Conservation (phyloP, 2,797 vertebrate species). For the Pteronotus mesoamericanus region DNA sequence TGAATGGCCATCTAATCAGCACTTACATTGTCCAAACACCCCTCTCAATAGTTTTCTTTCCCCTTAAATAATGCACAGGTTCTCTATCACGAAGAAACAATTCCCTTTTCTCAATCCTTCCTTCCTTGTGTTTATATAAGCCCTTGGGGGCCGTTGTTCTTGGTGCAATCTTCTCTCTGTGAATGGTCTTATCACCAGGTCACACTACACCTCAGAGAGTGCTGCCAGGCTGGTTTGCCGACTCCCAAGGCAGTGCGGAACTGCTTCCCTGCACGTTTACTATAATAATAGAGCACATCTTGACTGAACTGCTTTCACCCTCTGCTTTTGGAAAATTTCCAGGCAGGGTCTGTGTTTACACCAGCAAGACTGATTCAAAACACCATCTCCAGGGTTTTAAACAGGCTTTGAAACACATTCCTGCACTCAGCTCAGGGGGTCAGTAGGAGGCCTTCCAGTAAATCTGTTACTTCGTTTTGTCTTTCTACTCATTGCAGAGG, state of each 20-base stretch:
- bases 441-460: not conserved
- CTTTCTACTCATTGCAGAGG: not conserved
- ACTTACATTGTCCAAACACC: not conserved
- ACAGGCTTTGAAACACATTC: constrained; percentile 35
- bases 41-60: not conserved
- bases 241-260: constrained; percentile 4
- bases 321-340: constrained; percentile 60
- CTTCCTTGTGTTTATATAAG: constrained; percentile 15
- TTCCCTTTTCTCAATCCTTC: not conserved
- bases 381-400: constrained; percentile 61
- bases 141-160: not conserved
- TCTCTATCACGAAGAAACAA: not conserved
- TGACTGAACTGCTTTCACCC: constrained; percentile 49
- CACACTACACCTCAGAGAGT: not conserved
- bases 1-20: constrained; percentile 2
- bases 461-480: not conserved
- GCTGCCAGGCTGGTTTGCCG: constrained; percentile 27
- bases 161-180: not conserved
- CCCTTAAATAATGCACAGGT: not conserved
- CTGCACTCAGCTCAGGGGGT: constrained; percentile 24
- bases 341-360: constrained; percentile 61
- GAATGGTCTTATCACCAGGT: not conserved
- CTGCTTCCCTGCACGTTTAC: constrained; percentile 57
- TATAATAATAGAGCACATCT: constrained; percentile 10
- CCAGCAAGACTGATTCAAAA: constrained; percentile 70